Evolutionary conservation across 1,140 invertebrate species (phyloP), one percentile per base, ranked within the genome.

Genomic region (Solen grandis): DNA sequence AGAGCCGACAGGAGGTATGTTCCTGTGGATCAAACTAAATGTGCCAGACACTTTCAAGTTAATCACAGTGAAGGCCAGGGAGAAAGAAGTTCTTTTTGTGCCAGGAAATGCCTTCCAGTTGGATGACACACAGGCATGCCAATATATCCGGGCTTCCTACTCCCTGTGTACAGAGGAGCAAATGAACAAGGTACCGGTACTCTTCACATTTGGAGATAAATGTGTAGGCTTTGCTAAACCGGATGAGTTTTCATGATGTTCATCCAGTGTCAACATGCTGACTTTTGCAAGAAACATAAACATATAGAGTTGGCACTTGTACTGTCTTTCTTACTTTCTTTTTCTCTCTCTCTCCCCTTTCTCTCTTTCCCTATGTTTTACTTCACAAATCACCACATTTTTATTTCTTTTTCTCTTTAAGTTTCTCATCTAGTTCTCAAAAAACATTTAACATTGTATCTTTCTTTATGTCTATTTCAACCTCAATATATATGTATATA

Each of bases 21-120:
- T 96, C 91, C 92, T 96, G 14, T 97, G 96, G 96, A 93, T 96
- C 25, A 94, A 95, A 87, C 93, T 96, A 0, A 94, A 93, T 2
- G 92, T 96, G 0, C 89, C 93, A 0, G 95, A 96, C 86, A 95
- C 95, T 3, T 95, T 94, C 91, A 94, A 95, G 75, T 95, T 97
- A 94, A 94, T 96, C 2, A 94, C 95, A 93, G 93, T 94, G 73
- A 89, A 94, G 81, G 95, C 94, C 13, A 84, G 94, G 4, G 78
- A 88, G 0, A 90, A 93, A 55, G 94, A 95, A 13, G 93, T 90
- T 0, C 69, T 88, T 79, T 92, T 96, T 70, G 93, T 95, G 0
- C 95, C 96, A 1, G 96, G 96, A 0, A 94, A 94, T 68, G 94
- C 94, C 0, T 96, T 96, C 85, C 93, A 94, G 90, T 93, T 92